Base-by-base conservation (phyloP, 2,113 vertebrate genomes). In the Numida meleagris region DNA sequence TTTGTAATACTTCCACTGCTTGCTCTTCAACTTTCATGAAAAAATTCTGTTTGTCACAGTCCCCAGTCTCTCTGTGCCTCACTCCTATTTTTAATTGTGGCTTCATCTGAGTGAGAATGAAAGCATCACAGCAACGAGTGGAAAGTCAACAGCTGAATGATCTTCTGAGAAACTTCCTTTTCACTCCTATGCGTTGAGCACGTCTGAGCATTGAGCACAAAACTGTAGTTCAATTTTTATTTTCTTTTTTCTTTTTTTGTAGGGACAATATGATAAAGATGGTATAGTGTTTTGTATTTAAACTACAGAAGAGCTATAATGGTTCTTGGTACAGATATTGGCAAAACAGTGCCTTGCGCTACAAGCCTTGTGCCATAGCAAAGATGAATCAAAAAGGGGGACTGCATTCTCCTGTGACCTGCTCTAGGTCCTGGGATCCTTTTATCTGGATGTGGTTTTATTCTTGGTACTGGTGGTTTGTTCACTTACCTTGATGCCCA, bases 181-280 rank as follows among this genome's bases (percentile, higher is more conserved):
- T 12, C 20, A 36, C 19, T 83, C 10, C 23, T 42, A 7, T 1
- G 1, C 31, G 13, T n/a, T 84, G 73, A 71, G 65, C 86, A 79
- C 0, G 0, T 33, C 34, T 74, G 61, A 74, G 29, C 34, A 43
- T 34, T 3, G 0, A 17, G 15, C 36, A n/a, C 20, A 82, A 59
- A 81, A 48, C 1, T 43, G 36, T 57, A 46, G 29, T 23, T 76
- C 24, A 29, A 10, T 36, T 83, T 80, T 73, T 62, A 43, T 85
- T 73, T 90, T 77, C 23, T 59, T 84, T 1, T 19, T 27, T 88
- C 86, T 95, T 95, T 34, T 50, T 48, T 38, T 63, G 19, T 33
- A 78, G 66, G 23, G 9, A 9, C 23, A 68, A 88, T 45, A 29
- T 74, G 14, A 25, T 63, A 31, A 77, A 57, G 33, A 24, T 36